Evolutionary conservation across 2,797 vertebrate species (phyloP).

Genomic region (Chaetophractus vellerosus): DNA sequence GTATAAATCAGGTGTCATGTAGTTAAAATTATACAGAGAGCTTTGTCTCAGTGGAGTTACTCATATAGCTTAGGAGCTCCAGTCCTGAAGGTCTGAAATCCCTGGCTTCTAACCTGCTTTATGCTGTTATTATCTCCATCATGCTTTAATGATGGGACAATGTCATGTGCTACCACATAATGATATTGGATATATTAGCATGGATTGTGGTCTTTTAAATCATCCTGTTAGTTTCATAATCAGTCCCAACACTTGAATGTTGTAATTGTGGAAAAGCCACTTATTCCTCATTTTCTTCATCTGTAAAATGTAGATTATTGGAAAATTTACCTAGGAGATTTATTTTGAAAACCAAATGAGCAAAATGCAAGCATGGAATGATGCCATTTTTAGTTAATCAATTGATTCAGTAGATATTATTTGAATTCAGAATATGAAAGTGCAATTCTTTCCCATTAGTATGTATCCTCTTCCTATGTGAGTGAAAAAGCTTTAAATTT

Average conservation of each 20-base stretch:
- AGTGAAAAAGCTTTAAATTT: neutral
- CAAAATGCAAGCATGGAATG: neutral
- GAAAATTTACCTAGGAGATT: neutral
- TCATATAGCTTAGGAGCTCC: accelerated
- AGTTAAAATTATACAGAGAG: neutral
- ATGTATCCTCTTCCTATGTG: neutral
- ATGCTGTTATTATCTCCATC: neutral
- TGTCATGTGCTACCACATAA: neutral
- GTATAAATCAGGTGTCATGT: too few species aligned
- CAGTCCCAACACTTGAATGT: too few species aligned
- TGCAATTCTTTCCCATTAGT: neutral
- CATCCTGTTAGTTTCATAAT: neutral
- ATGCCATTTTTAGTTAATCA: neutral
- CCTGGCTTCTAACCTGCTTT: neutral
- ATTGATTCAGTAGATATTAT: too few species aligned
- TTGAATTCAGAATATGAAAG: too few species aligned
- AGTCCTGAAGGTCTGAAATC: neutral
- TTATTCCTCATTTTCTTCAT: neutral
- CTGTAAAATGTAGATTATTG: neutral
- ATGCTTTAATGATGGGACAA: neutral
- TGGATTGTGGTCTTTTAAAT: neutral
- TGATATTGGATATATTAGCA: neutral
- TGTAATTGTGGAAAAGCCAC: neutral
- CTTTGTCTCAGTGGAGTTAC: neutral
- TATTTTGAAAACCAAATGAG: neutral